A percentile compares a stretch with the other conserved stretches of the same genome.
These are phyloP conservation scores for Trinectes maculatus DNA, from an alignment of 2,113 vertebrate species.

Conservation along the genomic window DNA sequence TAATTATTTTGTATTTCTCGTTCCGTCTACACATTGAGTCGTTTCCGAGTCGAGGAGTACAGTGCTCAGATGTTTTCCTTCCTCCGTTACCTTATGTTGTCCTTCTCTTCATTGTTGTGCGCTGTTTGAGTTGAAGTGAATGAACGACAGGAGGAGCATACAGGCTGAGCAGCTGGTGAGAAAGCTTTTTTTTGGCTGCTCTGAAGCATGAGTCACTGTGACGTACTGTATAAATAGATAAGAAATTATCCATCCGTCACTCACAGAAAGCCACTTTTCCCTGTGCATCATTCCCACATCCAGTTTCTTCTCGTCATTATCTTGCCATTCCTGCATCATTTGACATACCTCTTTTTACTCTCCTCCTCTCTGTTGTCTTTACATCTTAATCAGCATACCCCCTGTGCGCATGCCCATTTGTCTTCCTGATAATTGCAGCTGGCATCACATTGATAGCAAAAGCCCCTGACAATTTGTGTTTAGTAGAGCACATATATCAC, in stretches of 20 bases:
- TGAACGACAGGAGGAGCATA: constrained; percentile 41
- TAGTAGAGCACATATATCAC: constrained; percentile 44
- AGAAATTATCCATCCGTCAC: constrained; percentile 52
- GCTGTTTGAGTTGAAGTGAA: constrained; percentile 23
- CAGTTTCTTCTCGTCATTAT: constrained; percentile 23
- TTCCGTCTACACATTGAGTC: not conserved
- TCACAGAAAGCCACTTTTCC: constrained; percentile 35
- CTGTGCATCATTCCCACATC: not conserved
- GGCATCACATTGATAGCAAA: constrained; percentile 32
- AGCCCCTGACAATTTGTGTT: constrained; percentile 56
- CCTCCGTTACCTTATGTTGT: constrained; percentile 5
- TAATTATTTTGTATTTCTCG: not conserved
- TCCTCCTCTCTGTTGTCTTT: not conserved
- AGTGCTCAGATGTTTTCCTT: not conserved
- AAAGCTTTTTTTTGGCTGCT: constrained; percentile 63
- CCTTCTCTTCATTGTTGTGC: constrained; percentile 28
- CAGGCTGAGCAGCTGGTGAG: constrained; percentile 20
- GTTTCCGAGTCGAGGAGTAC: not conserved
- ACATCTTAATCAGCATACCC: constrained; percentile 31
- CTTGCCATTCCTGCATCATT: constrained; percentile 18
- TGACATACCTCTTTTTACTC: constrained; percentile 6
- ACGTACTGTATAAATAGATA: constrained; percentile 53
- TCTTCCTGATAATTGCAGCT: constrained; percentile 47
- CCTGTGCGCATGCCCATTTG: constrained; percentile 49
- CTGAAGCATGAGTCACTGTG: constrained; percentile 62